These are phyloP conservation scores for Hemistola chrysoprasaria DNA, from an alignment of 2,888 invertebrate species.

Conservation along the genomic window DNA sequence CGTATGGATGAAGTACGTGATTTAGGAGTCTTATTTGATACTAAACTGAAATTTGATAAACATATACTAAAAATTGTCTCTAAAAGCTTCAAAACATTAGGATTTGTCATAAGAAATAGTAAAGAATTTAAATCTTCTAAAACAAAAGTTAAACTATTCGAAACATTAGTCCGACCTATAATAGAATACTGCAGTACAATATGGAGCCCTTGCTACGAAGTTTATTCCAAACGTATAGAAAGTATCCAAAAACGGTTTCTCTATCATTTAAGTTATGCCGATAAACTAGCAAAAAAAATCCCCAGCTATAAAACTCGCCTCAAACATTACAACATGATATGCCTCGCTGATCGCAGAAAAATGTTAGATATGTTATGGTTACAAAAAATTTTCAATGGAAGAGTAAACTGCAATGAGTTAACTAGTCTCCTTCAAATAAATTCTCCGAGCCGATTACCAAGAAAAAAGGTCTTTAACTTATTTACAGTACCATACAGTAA, in stretches of 20 bases:
- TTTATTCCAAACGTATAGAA: not conserved
- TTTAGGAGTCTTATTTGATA: not conserved
- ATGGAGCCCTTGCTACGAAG: constrained; percentile 1
- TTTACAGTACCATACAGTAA: no score
- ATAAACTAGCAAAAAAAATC: no score
- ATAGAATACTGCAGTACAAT: constrained; percentile 1
- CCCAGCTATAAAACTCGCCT: not conserved
- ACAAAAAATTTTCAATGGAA: no score
- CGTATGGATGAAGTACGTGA: not conserved
- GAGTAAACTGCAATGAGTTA: not conserved
- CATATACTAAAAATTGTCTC: no score
- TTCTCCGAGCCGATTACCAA: no score
- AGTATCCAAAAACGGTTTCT: no score
- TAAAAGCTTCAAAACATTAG: not conserved
- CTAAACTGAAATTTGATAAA: not conserved
- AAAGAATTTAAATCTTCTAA: not conserved
- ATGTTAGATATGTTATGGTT: no score
- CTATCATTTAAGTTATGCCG: no score
- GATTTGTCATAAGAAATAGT: not conserved
- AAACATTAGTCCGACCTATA: not conserved
- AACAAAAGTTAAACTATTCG: not conserved
- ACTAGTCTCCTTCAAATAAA: not conserved
- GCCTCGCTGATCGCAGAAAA: no score
- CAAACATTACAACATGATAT: not conserved
- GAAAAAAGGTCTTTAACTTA: no score